Evolutionary conservation across 1,140 invertebrate species (phyloP), one percentile per base, ranked within the genome.

Genomic region (Heliothis subflexa): DNA sequence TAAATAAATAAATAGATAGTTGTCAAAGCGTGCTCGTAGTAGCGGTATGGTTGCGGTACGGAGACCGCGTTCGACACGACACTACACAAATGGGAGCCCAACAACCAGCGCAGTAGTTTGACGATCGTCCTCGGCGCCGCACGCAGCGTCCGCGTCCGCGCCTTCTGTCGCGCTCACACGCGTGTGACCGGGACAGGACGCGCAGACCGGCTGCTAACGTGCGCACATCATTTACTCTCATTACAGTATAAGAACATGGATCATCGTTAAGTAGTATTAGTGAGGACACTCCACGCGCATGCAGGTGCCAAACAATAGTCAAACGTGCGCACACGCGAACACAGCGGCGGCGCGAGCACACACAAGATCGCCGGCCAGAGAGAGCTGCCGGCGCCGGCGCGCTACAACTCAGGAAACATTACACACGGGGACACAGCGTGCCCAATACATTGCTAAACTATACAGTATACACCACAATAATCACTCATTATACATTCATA

Each of bases 351-450:
- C 89, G 85, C 90, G 91, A 91, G 91, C 89, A 93, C 91, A 93
- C 92, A 94, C 92, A 92, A 91, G 73, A 93, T 89, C 92, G 86
- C 91, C 92, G 93, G 90, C 93, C 93, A 94, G 93, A 88, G 75
- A 91, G 91, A 94, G 91, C 91, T 93, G 77, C 76, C 83, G 81
- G 78, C 83, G 82, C 85, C 85, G 81, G 83, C 79, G 78, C 74
- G 84, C 90, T 91, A 91, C 85, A 86, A 93, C 90, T 91, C 90
- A 88, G 81, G 79, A 90, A 91, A 89, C 88, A 83, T 81, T 83
- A 83, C 82, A 83, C 78, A 68, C 79, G 85, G 68, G 72, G 55
- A 80, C 78, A 81, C 73, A 40, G 33, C 62, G 74, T 77, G 62
- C 74, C 74, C 18, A 62, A 16, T 62, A 62, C 25, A 50, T 4